A percentile compares a stretch with the other conserved stretches of the same genome.
Evolutionary conservation across 2,888 invertebrate genomes (phyloP).

Genomic region (Notodonta dromedarius): DNA sequence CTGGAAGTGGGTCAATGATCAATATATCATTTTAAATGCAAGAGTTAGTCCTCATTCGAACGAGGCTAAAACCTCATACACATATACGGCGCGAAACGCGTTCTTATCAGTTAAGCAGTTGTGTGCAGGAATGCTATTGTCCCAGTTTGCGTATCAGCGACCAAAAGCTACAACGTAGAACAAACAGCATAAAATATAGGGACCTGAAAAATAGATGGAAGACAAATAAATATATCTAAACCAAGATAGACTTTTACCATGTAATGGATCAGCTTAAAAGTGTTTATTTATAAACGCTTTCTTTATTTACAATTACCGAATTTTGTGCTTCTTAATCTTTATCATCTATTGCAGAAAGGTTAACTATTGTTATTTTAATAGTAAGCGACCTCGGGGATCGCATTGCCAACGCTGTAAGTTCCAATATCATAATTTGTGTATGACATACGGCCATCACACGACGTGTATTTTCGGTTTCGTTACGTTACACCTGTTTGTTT

Average conservation of each 20-base stretch:
- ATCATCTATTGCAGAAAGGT: conserved; percentile 15
- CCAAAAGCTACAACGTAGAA: background rate
- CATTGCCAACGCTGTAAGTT: conserved; percentile 33
- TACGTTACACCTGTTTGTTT: conserved; percentile 38
- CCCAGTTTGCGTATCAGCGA: background rate
- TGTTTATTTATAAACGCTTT: no score
- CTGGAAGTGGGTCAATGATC: background rate
- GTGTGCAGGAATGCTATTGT: conserved; percentile 1
- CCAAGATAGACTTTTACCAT: no score
- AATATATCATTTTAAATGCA: background rate
- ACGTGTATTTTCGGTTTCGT: conserved; percentile 27
- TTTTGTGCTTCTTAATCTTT: background rate
- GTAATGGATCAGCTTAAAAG: no score
- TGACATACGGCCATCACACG: conserved; percentile 22
- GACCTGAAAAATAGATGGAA: no score
- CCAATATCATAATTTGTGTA: conserved; percentile 26
- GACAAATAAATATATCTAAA: no score
- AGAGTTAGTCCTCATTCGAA: background rate
- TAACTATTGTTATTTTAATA: conserved; percentile 27
- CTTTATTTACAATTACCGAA: no score
- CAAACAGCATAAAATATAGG: no score
- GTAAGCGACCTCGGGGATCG: conserved; percentile 27
- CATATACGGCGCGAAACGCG: background rate
- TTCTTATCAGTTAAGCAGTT: background rate
- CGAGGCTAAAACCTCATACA: background rate